Evolutionary conservation across 1,140 invertebrate genomes (phyloP).

Genomic region (Leguminivora glycinivorella): DNA sequence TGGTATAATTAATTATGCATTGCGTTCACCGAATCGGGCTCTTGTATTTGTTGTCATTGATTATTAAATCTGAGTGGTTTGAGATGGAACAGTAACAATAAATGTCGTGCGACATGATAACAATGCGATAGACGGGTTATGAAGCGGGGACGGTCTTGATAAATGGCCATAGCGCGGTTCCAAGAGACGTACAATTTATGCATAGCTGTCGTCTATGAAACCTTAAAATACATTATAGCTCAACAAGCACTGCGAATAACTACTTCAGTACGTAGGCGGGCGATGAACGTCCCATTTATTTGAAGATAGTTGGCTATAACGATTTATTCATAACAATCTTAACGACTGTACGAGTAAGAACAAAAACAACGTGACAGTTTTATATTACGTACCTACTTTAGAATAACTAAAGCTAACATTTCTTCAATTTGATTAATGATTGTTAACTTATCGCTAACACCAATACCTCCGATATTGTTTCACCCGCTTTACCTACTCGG

Average conservation of each 20-base stretch:
- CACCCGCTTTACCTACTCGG: no score
- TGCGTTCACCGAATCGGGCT: constrained; percentile 35
- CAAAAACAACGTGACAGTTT: no score
- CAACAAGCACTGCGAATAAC: background rate
- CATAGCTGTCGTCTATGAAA: constrained; percentile 50
- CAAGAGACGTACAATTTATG: constrained; percentile 51
- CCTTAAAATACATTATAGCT: constrained; percentile 31
- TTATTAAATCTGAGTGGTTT: constrained; percentile 52
- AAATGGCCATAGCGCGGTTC: constrained; percentile 47
- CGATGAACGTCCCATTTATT: background rate
- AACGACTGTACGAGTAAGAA: no score
- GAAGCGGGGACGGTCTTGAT: constrained; percentile 52
- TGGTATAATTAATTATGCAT: constrained; percentile 35
- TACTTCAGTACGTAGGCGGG: background rate
- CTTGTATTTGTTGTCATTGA: constrained; percentile 36
- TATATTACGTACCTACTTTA: no score
- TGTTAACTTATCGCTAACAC: no score
- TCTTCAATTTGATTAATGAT: no score
- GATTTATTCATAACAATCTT: no score
- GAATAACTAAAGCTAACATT: no score
- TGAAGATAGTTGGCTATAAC: background rate
- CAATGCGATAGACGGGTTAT: constrained; percentile 63
- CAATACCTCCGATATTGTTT: no score
- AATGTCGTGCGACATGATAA: constrained; percentile 62
- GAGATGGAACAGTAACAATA: constrained; percentile 52